Evolutionary conservation across 2,113 vertebrate species (phyloP).

Genomic region (Poeciliopsis prolifica): DNA sequence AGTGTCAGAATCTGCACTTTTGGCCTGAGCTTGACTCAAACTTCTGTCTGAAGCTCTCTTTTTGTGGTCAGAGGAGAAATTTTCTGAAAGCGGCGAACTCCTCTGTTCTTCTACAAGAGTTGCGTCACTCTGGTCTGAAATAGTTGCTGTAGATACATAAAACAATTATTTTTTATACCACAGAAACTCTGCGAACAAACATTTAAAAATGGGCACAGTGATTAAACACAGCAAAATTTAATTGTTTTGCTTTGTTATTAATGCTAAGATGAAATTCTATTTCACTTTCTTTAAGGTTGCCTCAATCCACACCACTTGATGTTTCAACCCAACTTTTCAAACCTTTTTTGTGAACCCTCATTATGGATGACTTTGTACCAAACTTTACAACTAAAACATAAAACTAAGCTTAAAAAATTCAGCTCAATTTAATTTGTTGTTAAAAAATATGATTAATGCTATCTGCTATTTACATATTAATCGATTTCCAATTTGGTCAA

Average conservation of each 20-base stretch:
- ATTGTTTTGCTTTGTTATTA: neutral
- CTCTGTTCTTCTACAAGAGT: slow-evolving; percentile 81
- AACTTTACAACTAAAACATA: neutral
- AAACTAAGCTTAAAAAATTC: neutral
- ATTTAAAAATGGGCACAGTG: neutral
- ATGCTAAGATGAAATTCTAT: neutral
- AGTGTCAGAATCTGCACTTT: slow-evolving; percentile 75
- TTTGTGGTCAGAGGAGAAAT: slow-evolving; percentile 74
- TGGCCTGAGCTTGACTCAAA: slow-evolving; percentile 74
- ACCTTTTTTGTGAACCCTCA: neutral
- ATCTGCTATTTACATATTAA: neutral
- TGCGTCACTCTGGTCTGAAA: slow-evolving; percentile 77
- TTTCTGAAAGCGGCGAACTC: slow-evolving; percentile 76
- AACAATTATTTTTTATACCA: neutral
- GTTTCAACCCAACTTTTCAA: neutral
- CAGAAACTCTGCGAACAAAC: neutral
- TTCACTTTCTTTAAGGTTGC: neutral
- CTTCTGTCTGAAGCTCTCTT: slow-evolving; percentile 72
- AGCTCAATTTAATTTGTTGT: neutral
- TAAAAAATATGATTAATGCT: neutral
- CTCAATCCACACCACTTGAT: neutral
- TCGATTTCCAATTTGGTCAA: neutral
- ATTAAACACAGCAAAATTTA: neutral
- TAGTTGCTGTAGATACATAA: slow-evolving; percentile 29
- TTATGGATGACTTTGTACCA: neutral